These are phyloP conservation scores for Todiramphus chloris DNA, from an alignment of 2,113 vertebrate species.

Conservation along the genomic window DNA sequence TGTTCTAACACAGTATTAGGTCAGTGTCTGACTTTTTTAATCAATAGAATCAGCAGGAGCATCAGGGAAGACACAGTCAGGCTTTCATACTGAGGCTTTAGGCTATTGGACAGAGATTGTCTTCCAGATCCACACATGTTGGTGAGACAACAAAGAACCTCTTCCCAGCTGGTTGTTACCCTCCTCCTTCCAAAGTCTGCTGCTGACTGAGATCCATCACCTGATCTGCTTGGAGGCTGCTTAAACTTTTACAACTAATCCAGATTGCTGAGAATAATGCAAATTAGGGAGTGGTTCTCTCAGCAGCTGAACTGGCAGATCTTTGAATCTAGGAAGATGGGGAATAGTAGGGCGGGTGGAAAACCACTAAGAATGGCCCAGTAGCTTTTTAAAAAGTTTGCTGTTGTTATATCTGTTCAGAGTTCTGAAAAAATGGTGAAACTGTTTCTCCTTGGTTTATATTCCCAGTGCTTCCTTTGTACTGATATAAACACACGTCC, in stretches of 20 bases:
- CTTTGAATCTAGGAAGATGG: not conserved
- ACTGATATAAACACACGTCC: not conserved
- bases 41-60: not conserved
- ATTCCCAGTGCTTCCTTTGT: not conserved
- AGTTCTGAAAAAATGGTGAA: not conserved
- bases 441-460: not conserved
- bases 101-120: conserved; percentile 11
- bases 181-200: not conserved
- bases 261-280: not conserved
- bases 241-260: not conserved
- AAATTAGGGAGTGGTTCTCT: not conserved
- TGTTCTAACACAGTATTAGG: not conserved
- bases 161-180: conserved; percentile 30
- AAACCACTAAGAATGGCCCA: not conserved
- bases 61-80: not conserved
- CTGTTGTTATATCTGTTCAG: not conserved
- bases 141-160: not conserved
- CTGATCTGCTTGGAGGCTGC: conserved; percentile 4
- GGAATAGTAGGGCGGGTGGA: not conserved
- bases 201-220: not conserved
- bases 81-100: not conserved
- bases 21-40: not conserved
- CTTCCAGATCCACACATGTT: not conserved
- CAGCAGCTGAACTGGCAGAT: conserved; percentile 29
- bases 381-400: not conserved